Evolutionary conservation across 2,113 vertebrate species (phyloP), one percentile per base, ranked within the genome.

Genomic region (Aspidoscelis tigris): DNA sequence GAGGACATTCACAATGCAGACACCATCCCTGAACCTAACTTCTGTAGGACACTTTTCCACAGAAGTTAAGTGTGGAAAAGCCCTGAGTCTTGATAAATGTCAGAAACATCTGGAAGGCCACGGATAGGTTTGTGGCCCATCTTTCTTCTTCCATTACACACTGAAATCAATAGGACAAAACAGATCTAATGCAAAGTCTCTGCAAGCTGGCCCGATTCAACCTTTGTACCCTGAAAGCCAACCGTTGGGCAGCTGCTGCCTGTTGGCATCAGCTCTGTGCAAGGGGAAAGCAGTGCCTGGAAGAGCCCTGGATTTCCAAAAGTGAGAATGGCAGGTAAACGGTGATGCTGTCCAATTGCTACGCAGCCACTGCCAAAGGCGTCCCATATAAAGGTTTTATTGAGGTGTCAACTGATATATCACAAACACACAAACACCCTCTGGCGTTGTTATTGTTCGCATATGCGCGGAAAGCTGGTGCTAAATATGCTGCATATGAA

Each of bases 371-470:
- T 95, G 95, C 95, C 95, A 95, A 96, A 94, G 94, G 96, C 95
- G 95, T 94, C 94, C 92, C 83, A 95, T 95, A 95, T 96, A 96
- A 96, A 96, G 93, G 94, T 96, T 96, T 96, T 96, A 96, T 92
- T 92, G 95, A 96, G 95, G 95, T 96, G 95, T 96, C 95, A 96
- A 92, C 95, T 94, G 96, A 96, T 95, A 94, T 94, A 96, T 93
- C 94, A 92, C 96, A 96, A 96, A 95, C 93, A 94, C 84, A 91
- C 95, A 95, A 96, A 96, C 88, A 96, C 89, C 93, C 91, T 94
- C 90, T 81, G 93, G 93, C 84, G 83, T 87, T 92, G 92, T 94
- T 72, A 84, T 11, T 3, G 18, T 41, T 79, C 95, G 96, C 95
- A 94, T 96, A 95, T 93, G 93, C 90, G 93, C 92, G 91, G 88